Conservation (phyloP, 30 jellyfish, hydroid and myxozoan species). For the Aurelia sp. region DNA sequence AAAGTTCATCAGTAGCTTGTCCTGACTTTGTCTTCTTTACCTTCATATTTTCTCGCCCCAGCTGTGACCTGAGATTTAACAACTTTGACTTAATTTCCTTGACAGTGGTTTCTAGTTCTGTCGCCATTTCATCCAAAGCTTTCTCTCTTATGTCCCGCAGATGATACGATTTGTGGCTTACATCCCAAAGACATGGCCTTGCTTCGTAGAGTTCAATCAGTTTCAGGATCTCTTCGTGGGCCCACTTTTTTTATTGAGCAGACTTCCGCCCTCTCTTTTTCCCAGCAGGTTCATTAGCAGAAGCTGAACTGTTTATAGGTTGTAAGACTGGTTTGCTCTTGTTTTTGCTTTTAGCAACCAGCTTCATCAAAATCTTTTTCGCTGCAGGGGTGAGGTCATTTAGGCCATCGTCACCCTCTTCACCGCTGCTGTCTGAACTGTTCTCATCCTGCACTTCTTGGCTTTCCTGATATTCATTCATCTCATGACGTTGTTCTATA, state of each 20-base stretch:
- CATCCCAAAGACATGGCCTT: constrained; percentile 60
- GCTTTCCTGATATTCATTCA: too few species aligned
- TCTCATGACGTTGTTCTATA: too few species aligned
- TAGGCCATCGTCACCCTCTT: too few species aligned
- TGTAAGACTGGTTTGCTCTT: too few species aligned
- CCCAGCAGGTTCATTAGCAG: too few species aligned
- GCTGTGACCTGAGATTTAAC: constrained; percentile 44
- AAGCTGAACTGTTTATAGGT: too few species aligned
- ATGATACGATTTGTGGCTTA: constrained; percentile 34
- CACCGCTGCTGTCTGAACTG: too few species aligned
- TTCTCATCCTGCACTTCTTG: too few species aligned
- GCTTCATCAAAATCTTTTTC: too few species aligned
- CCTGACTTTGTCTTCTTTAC: constrained; percentile 63
- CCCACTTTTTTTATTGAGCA: neutral
- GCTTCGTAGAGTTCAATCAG: constrained; percentile 26
- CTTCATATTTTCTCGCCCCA: constrained; percentile 54
- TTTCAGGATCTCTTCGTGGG: constrained; percentile 2
- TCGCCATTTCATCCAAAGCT: constrained; percentile 33
- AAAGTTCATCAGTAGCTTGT: constrained; percentile 55
- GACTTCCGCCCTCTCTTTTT: too few species aligned
- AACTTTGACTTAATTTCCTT: constrained; percentile 34
- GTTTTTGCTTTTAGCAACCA: too few species aligned
- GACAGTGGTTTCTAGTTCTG: neutral
- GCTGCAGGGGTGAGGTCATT: too few species aligned
- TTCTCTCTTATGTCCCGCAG: constrained; percentile 22